These are phyloP conservation scores for Aporophyla lueneburgensis DNA, from an alignment of 2,888 invertebrate species.

Conservation along the genomic window DNA sequence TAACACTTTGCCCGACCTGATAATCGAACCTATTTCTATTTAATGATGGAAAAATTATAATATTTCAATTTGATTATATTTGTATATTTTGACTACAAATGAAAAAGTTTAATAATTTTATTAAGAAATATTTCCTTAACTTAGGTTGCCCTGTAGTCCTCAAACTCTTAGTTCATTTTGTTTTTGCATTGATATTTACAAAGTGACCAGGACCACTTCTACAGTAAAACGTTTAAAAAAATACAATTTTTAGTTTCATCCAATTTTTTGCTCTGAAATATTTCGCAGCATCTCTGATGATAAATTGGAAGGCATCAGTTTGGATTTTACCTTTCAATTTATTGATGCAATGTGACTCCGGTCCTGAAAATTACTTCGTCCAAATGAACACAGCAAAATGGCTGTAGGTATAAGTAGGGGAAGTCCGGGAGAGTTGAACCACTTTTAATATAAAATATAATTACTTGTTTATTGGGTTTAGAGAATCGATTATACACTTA, in stretches of 20 bases:
- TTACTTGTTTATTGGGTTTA: no score
- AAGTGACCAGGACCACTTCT: background rate
- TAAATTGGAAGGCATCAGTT: conserved; percentile 19
- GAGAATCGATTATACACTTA: no score
- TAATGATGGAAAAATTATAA: no score
- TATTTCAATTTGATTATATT: no score
- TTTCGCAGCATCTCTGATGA: conserved; percentile 6
- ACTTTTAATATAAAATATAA: no score
- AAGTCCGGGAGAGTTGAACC: no score
- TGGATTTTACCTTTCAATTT: conserved; percentile 1
- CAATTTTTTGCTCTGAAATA: conserved; percentile 7
- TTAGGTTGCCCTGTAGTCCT: background rate
- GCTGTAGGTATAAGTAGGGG: no score
- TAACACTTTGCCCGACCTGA: no score
- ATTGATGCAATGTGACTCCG: conserved; percentile 4
- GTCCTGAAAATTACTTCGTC: background rate
- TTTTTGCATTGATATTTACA: background rate
- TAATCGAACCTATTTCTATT: no score
- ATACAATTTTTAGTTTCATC: background rate
- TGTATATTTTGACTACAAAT: no score
- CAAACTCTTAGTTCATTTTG: background rate
- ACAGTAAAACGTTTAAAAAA: background rate
- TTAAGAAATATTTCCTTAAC: no score
- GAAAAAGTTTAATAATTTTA: no score
- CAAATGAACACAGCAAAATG: background rate